These are phyloP conservation scores for Haliclystus octoradiatus DNA, from an alignment of 30 jellyfish, hydroid and myxozoan genomes.

Conservation along the genomic window DNA sequence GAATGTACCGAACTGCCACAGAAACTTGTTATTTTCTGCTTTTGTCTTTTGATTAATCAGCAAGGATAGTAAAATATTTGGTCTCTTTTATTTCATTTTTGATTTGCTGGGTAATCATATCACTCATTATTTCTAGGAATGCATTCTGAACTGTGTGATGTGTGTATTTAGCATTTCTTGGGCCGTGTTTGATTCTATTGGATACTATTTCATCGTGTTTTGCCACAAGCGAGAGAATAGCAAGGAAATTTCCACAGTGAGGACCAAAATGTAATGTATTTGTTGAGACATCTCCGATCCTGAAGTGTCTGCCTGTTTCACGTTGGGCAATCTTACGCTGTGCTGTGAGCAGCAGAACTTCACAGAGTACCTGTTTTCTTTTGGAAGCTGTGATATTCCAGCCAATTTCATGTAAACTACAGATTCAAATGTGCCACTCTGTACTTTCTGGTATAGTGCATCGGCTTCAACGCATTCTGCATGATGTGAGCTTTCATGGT, in stretches of 20 bases:
- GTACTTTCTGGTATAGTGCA: constrained; percentile 17
- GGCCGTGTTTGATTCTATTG: constrained; percentile 9
- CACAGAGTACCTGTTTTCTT: constrained; percentile 27
- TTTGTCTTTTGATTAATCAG: constrained; percentile 33
- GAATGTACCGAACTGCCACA: constrained; percentile 29
- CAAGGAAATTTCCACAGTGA: constrained; percentile 33
- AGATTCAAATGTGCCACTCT: constrained; percentile 18
- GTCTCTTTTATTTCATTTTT: background rate
- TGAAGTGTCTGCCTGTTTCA: constrained; percentile 25
- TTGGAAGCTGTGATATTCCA: constrained; percentile 6
- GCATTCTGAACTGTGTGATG: constrained; percentile 24
- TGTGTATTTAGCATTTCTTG: constrained; percentile 30
- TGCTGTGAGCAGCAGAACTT: constrained; percentile 32
- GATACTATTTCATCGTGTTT: constrained; percentile 20
- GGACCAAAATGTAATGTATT: constrained; percentile 15
- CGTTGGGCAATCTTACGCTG: constrained; percentile 45
- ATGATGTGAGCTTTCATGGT: constrained; percentile 20
- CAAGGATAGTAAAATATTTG: constrained; percentile 25
- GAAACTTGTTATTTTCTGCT: constrained; percentile 32
- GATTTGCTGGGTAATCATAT: constrained; percentile 15
- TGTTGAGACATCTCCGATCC: background rate
- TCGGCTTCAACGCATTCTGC: constrained; percentile 27
- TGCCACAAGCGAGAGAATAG: constrained; percentile 21
- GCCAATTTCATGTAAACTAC: constrained; percentile 7
- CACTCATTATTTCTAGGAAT: constrained; percentile 12